Conservation (phyloP, 2,888 invertebrate species). For the Rapana venosa region DNA sequence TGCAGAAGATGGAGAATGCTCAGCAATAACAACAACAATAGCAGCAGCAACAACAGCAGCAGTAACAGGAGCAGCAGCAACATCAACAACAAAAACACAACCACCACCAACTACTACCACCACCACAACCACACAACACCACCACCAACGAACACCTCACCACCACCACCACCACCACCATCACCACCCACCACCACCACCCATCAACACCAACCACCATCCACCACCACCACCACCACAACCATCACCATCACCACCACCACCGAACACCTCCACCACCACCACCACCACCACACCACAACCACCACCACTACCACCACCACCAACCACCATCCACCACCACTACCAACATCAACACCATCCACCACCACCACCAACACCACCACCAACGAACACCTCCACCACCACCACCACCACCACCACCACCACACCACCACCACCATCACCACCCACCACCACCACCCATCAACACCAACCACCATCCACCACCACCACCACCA, state of each 20-base stretch:
- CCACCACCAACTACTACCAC: not conserved
- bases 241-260: not conserved
- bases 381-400: not conserved
- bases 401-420: not conserved
- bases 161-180: no score
- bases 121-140: not conserved
- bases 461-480: not conserved
- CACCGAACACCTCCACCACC: no score
- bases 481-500: not conserved
- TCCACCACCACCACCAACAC: not conserved
- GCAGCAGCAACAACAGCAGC: no score
- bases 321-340: not conserved
- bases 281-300: not conserved
- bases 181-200: not conserved
- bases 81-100: no score
- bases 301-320: not conserved
- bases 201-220: not conserved
- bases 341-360: not conserved
- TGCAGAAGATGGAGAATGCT: no score
- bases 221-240: not conserved
- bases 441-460: not conserved
- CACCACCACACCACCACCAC: not conserved
- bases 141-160: not conserved
- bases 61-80: no score
- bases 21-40: no score